A percentile compares a stretch with the other conserved stretches of the same genome.
Evolutionary conservation across 2,113 vertebrate genomes (phyloP).

Genomic region (Actenoides lindsayi): DNA sequence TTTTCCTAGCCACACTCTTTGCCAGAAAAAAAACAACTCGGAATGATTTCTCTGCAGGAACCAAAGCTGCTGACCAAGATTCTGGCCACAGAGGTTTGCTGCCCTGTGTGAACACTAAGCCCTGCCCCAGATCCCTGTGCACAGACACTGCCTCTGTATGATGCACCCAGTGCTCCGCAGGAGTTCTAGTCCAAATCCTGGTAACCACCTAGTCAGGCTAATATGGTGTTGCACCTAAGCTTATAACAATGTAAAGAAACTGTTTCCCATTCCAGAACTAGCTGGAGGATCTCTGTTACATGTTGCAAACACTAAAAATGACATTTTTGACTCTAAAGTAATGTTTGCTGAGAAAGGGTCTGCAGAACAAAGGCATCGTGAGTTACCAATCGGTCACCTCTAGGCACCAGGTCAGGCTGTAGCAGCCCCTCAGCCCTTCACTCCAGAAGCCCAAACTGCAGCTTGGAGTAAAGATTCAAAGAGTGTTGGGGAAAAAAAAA

Average conservation of each 20-base stretch:
- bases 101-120: background rate
- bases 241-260: background rate
- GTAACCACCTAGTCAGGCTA: background rate
- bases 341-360: background rate
- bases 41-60: background rate
- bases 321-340: background rate
- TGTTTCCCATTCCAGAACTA: background rate
- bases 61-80: background rate
- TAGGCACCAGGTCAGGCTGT: background rate
- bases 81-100: background rate
- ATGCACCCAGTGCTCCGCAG: fast-evolving
- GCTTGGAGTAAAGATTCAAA: background rate
- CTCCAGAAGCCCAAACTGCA: background rate
- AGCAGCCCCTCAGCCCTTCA: background rate
- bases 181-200: background rate
- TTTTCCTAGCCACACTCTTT: background rate
- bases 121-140: background rate
- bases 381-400: background rate
- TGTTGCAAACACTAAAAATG: background rate
- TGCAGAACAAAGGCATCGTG: background rate
- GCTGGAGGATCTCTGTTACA: fast-evolving
- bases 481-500: background rate
- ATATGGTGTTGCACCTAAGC: background rate
- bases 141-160: background rate
- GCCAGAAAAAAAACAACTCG: background rate